phyloP scores from a whole-genome alignment of 2,888 invertebrate species.

The Xylota sylvarum region DNA sequence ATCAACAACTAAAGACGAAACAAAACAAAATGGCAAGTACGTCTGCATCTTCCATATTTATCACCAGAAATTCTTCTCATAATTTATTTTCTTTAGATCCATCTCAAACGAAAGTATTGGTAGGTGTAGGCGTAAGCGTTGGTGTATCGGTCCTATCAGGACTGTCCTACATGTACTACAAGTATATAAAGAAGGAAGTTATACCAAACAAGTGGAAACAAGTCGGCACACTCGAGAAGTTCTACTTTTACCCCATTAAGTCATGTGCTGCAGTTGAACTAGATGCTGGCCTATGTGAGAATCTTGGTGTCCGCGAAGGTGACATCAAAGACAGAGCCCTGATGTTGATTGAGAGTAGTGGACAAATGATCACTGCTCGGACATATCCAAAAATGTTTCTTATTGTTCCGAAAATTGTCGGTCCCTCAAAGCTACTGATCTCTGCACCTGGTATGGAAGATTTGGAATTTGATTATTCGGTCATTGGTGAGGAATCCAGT shows the following conservation, averaged over 20 bases:
- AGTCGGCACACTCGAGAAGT: constrained; percentile 80
- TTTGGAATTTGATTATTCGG: constrained; percentile 84
- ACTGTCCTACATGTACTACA: constrained; percentile 79
- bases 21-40: constrained; percentile 49
- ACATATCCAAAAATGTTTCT: constrained; percentile 82
- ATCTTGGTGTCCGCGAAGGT: constrained; percentile 80
- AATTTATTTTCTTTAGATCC: constrained; percentile 27
- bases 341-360: constrained; percentile 81
- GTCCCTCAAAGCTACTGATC: constrained; percentile 86
- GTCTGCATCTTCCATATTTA: neutral
- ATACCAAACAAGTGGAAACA: constrained; percentile 83
- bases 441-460: constrained; percentile 86
- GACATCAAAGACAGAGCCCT: constrained; percentile 81
- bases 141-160: constrained; percentile 79
- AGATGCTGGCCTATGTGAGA: constrained; percentile 79
- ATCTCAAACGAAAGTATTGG: constrained; percentile 11
- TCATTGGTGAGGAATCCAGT: constrained; percentile 80
- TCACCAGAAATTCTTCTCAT: neutral
- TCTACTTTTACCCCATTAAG: constrained; percentile 82
- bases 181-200: constrained; percentile 79
- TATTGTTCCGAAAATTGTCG: constrained; percentile 78
- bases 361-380: constrained; percentile 82
- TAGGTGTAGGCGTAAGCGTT: constrained; percentile 78
- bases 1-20: neutral
- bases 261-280: constrained; percentile 81